Conservation (phyloP, 2,113 vertebrate species). For the Cyanistes caeruleus region DNA sequence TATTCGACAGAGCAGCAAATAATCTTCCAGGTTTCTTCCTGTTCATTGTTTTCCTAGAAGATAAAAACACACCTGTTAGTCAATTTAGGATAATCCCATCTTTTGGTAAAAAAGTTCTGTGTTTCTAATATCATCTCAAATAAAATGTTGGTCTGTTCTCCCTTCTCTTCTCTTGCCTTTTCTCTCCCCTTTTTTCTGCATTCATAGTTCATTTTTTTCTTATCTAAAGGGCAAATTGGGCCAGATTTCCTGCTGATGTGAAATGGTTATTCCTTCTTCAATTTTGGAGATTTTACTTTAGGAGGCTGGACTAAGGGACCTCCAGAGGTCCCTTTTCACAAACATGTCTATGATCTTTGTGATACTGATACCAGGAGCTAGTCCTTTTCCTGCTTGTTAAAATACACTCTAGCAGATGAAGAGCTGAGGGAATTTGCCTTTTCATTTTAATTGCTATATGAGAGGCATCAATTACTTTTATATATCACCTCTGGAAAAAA, state of each 20-base stretch:
- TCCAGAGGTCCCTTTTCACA: neutral
- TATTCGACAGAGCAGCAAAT: slow-evolving; percentile 11
- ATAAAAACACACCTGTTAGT: slow-evolving; percentile 42
- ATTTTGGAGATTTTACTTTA: neutral
- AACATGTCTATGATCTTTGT: neutral
- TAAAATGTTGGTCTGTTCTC: neutral
- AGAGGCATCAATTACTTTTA: neutral
- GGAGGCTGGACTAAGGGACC: neutral
- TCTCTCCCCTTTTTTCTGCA: neutral
- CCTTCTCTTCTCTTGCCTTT: neutral
- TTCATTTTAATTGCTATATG: neutral
- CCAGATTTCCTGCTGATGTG: neutral
- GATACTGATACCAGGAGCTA: neutral
- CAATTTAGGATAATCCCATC: neutral
- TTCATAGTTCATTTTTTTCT: neutral
- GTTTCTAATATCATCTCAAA: neutral
- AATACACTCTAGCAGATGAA: neutral
- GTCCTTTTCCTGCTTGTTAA: neutral
- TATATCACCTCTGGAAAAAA: neutral
- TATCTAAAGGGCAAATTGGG: neutral
- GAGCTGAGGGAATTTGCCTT: neutral
- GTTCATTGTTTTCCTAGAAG: slow-evolving; percentile 56
- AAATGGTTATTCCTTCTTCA: neutral
- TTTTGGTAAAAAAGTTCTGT: neutral
- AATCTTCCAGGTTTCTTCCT: slow-evolving; percentile 12